A percentile compares a stretch with the other conserved stretches of the same genome.
Conservation (phyloP, 2,797 vertebrate genomes). For the Nannoperca australis region DNA sequence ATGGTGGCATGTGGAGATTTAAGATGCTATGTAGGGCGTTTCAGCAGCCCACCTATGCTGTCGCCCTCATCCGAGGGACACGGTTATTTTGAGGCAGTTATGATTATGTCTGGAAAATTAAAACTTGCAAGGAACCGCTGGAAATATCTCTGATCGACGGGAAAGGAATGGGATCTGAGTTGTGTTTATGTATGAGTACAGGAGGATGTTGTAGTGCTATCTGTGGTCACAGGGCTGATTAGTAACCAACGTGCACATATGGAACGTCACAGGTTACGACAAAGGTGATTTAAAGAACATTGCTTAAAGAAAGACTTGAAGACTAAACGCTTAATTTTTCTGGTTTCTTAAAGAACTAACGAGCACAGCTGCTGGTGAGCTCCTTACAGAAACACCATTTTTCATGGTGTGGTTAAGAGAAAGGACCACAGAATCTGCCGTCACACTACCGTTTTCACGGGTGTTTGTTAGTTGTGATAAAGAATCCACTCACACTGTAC, state of each 20-base stretch:
- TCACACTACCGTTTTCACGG: neutral
- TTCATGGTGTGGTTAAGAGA: neutral
- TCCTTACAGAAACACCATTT: neutral
- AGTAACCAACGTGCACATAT: neutral
- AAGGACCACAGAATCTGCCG: neutral
- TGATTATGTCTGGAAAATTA: slow-evolving; percentile 23
- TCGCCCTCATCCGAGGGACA: neutral
- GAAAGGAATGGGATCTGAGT: neutral
- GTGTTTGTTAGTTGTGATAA: neutral
- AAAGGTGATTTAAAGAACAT: slow-evolving; percentile 19
- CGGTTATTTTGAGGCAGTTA: slow-evolving; percentile 35
- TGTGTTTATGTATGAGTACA: neutral
- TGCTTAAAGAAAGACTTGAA: neutral
- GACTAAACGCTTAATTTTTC: neutral
- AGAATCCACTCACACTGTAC: neutral
- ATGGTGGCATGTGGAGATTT: slow-evolving; percentile 30
- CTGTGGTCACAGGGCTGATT: neutral
- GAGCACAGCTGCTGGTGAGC: slow-evolving; percentile 8
- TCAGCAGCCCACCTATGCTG: slow-evolving; percentile 27
- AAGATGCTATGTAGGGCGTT: slow-evolving; percentile 20
- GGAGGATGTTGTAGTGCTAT: slow-evolving; percentile 3
- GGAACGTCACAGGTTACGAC: neutral
- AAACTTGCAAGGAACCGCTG: neutral
- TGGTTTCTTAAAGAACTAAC: neutral
- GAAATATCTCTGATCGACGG: slow-evolving; percentile 6